Base-by-base conservation (phyloP, 92 coral and sea anemone species). In the Pocillopora grandis region DNA sequence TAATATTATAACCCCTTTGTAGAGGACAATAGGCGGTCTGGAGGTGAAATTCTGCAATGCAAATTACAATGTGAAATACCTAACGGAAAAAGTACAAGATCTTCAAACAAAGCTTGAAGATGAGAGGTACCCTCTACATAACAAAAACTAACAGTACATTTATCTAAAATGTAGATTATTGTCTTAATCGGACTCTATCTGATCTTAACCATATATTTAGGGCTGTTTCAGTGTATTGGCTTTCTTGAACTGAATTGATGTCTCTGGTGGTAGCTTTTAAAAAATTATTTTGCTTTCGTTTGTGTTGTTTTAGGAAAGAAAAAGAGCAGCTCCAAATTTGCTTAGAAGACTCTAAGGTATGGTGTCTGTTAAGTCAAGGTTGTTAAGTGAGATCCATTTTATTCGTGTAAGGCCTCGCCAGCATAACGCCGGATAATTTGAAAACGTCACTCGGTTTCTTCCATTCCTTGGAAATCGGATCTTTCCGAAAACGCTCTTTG, bases 21-120 rank as follows among this genome's bases (percentile, higher is more conserved):
- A 91, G 94, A 75, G 80, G 23, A 70, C 71, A 48, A 88, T 88
- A 17, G 81, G 80, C n/a, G 89, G 88, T 42, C 87, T 91, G 12
- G 87, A 84, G 67, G 85, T 84, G 59, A 80, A 84, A 36, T 58
- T 91, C 76, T 20, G 62, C 80, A 83, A 80, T 18, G 72, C 88
- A 66, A 87, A 83, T 68, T 81, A 82, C 59, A 86, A 84, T 66
- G 88, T 89, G 67, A 88, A 87, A 68, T 84, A 77, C 15, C 66
- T 86, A 72, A 58, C 84, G 35, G 89, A 90, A 58, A 88, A 84
- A 21, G 71, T 85, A 52, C 82, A 88, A 58, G 93, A 92, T 62
- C 83, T 94, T 18, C 88, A 89, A 42, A 72, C 79, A 27, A 72
- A 82, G 58, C 21, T 86, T 12, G 79, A 78, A 56, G 58, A 86